Evolutionary conservation across 2,888 invertebrate genomes (phyloP).

Genomic region (Scelioninae gen. 2): DNA sequence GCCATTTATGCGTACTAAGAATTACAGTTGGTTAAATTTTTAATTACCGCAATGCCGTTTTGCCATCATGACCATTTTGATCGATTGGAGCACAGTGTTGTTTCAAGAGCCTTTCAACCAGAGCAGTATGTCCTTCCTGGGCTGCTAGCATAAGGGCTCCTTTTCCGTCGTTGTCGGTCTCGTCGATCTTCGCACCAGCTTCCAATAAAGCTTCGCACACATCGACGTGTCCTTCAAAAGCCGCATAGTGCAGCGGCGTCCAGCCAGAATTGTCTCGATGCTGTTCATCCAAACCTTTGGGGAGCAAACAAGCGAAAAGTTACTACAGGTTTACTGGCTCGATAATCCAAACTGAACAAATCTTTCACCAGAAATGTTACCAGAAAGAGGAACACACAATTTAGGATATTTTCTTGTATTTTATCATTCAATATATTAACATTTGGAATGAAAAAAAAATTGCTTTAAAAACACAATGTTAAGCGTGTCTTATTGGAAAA

Average conservation of each 20-base stretch:
- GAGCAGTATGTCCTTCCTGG: slow-evolving; percentile 88
- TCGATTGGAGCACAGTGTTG: slow-evolving; percentile 88
- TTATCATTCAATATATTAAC: no score
- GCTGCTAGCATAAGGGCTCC: slow-evolving; percentile 91
- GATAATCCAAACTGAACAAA: neutral
- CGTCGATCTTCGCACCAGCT: slow-evolving; percentile 91
- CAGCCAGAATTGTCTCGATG: slow-evolving; percentile 96
- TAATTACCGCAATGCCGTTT: slow-evolving; percentile 85
- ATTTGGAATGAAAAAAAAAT: no score
- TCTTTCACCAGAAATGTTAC: no score
- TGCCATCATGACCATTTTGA: slow-evolving; percentile 92
- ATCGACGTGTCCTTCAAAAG: slow-evolving; percentile 93
- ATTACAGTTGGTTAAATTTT: neutral
- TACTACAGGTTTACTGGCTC: neutral
- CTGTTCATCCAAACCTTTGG: slow-evolving; percentile 84
- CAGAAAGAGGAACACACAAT: no score
- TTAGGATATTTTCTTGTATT: no score
- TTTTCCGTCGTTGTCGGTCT: slow-evolving; percentile 94
- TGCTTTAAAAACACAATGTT: no score
- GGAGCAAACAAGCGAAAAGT: slow-evolving; percentile 10
- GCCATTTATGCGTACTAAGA: no score
- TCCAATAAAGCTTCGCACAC: slow-evolving; percentile 89
- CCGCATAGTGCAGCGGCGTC: slow-evolving; percentile 97
- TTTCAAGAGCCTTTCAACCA: slow-evolving; percentile 82
- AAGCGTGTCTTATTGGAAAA: no score